phyloP scores from a whole-genome alignment of 2,113 vertebrate species.

The Channa maculata region DNA sequence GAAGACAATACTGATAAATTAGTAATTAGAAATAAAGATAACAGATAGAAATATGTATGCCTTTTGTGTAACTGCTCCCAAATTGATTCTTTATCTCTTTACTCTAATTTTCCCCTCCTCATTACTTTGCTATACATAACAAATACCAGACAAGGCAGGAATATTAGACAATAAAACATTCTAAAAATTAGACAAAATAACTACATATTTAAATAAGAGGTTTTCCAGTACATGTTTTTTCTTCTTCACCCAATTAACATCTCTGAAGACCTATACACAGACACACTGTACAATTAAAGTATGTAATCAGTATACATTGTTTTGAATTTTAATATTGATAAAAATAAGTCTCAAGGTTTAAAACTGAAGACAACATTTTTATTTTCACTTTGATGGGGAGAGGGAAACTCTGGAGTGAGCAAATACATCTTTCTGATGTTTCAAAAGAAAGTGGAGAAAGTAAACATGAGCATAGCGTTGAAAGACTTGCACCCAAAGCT shows the following conservation, averaged over 20 bases:
- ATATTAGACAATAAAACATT: not conserved
- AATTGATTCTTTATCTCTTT: not conserved
- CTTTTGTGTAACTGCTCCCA: too few species aligned
- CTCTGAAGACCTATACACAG: conserved; percentile 25
- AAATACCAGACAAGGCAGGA: conserved; percentile 6
- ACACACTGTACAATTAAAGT: conserved; percentile 14
- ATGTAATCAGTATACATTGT: not conserved
- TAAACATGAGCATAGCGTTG: conserved; percentile 3
- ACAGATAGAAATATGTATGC: not conserved
- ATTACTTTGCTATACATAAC: not conserved
- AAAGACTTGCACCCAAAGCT: conserved; percentile 34
- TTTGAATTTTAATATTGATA: not conserved
- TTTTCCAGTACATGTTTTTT: conserved; percentile 10
- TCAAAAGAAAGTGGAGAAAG: conserved; percentile 9
- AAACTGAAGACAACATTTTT: conserved; percentile 18
- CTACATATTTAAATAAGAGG: conserved; percentile 24
- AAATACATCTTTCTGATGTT: conserved; percentile 44
- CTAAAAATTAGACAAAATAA: conserved; percentile 29
- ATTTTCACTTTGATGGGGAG: conserved; percentile 7
- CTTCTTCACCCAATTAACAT: conserved; percentile 22
- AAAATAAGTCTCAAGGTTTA: conserved; percentile 8
- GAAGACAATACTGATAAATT: conserved; percentile 2
- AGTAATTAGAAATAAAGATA: not conserved
- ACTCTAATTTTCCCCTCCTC: not conserved
- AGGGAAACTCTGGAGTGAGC: conserved; percentile 22